Conservation (phyloP, 92 coral and sea anemone species). For the Epizoanthus illoricatus region DNA sequence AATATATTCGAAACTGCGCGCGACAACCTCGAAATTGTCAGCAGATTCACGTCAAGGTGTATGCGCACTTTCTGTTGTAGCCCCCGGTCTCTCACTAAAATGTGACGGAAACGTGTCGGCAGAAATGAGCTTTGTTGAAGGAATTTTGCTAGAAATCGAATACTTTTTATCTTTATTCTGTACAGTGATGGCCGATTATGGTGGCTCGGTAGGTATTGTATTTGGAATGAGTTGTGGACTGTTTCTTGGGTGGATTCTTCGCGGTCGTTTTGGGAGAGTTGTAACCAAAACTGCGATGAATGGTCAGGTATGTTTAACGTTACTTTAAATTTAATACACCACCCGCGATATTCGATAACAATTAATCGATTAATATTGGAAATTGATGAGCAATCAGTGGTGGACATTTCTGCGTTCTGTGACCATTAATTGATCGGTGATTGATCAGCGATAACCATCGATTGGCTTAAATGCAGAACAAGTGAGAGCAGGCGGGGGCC, state of each 20-base stretch:
- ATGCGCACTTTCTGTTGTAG: slow-evolving; percentile 9
- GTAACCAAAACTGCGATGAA: slow-evolving; percentile 25
- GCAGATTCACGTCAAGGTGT: background rate
- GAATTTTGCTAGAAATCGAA: slow-evolving; percentile 42
- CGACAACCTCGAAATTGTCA: slow-evolving; percentile 9
- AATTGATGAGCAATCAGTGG: too few relatives aligned
- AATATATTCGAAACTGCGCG: slow-evolving; percentile 33
- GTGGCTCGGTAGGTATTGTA: slow-evolving; percentile 58
- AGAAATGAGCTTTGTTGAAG: slow-evolving; percentile 16
- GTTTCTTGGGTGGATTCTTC: slow-evolving; percentile 81
- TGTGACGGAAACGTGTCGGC: too few relatives aligned
- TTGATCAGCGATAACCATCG: too few relatives aligned
- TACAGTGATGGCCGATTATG: slow-evolving; percentile 46
- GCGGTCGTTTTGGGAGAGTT: slow-evolving; percentile 55
- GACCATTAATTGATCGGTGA: too few relatives aligned
- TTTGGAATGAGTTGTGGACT: slow-evolving; percentile 76
- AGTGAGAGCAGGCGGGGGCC: too few relatives aligned
- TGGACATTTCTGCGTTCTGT: too few relatives aligned
- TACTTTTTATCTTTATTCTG: slow-evolving; percentile 41
- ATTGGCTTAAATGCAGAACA: too few relatives aligned
- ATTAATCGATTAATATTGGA: too few relatives aligned
- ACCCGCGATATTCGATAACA: too few relatives aligned
- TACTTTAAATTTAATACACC: background rate
- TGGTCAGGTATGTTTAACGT: slow-evolving; percentile 37
- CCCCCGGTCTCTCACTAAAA: background rate